Conservation (phyloP, 2,888 invertebrate genomes). For the Gymnosoma rotundatum region DNA sequence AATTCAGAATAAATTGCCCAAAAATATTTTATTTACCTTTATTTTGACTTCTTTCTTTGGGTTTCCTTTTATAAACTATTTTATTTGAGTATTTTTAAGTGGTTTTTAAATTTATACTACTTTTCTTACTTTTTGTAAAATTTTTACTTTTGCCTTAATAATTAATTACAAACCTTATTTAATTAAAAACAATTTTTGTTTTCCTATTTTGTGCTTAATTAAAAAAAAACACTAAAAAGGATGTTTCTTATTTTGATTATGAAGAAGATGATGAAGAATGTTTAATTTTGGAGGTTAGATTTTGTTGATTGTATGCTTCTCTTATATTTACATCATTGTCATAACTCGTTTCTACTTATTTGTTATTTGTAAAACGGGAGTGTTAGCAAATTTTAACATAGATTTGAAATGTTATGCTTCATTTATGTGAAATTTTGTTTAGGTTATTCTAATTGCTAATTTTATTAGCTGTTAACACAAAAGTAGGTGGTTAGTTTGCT, state of each 20-base stretch:
- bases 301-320: constrained; percentile 38
- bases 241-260: constrained; percentile 81
- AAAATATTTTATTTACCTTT: too few species aligned
- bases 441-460: not conserved
- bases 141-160: constrained; percentile 7
- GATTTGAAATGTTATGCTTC: constrained; percentile 2
- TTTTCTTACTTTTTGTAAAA: constrained; percentile 9
- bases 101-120: constrained; percentile 15
- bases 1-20: too few species aligned
- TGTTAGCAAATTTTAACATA: constrained; percentile 9
- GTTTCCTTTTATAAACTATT: not conserved
- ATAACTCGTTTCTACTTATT: not conserved
- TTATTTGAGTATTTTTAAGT: constrained; percentile 32
- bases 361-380: not conserved
- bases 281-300: constrained; percentile 82
- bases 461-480: not conserved
- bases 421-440: not conserved
- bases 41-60: not conserved
- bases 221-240: constrained; percentile 72
- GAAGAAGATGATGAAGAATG: constrained; percentile 81
- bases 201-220: constrained; percentile 47
- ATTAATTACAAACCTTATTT: constrained; percentile 18
- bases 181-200: constrained; percentile 27
- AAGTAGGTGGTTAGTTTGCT: not conserved
- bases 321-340: not conserved